Percentiles rank a stretch among this genome's conserved stretches.
phyloP scores from a whole-genome alignment of 2,888 invertebrate species.

The Eledona agricola region DNA sequence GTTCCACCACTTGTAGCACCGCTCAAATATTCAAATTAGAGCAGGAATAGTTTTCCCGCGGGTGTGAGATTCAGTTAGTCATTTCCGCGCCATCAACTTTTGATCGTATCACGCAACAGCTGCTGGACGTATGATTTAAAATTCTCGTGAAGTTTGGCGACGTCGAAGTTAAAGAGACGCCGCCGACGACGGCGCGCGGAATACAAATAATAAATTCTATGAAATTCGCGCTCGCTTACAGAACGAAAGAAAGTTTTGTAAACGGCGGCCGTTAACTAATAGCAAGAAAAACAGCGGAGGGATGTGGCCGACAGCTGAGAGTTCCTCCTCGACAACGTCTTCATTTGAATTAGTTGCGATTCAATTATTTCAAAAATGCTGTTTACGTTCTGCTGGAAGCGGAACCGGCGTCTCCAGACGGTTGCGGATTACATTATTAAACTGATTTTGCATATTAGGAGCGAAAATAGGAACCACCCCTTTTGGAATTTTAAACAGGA shows the following conservation, averaged over 20 bases:
- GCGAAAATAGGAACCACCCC: conserved; percentile 13
- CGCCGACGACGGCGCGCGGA: conserved; percentile 34
- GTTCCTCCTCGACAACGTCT: conserved; percentile 19
- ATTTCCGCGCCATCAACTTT: conserved; percentile 50
- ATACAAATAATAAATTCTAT: conserved; percentile 47
- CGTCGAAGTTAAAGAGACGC: conserved; percentile 42
- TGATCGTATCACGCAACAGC: conserved; percentile 51
- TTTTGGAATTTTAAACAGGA: no score
- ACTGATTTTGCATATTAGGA: conserved; percentile 22
- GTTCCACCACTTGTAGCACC: conserved; percentile 30
- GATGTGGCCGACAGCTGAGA: conserved; percentile 26
- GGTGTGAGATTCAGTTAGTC: conserved; percentile 45
- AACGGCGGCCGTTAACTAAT: conserved; percentile 27
- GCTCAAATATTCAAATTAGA: conserved; percentile 44
- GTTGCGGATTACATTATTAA: conserved; percentile 21
- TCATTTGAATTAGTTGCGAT: conserved; percentile 33
- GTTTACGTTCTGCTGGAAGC: conserved; percentile 19
- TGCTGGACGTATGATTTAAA: conserved; percentile 49
- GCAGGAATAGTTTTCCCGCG: conserved; percentile 31
- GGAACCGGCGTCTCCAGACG: conserved; percentile 15
- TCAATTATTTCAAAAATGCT: conserved; percentile 32
- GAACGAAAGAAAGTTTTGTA: conserved; percentile 22
- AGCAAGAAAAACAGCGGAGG: conserved; percentile 29
- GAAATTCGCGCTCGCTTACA: conserved; percentile 20
- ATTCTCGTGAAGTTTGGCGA: conserved; percentile 46